phyloP scores from a whole-genome alignment of 1,140 invertebrate genomes.

The Teleopsis dalmanni region DNA sequence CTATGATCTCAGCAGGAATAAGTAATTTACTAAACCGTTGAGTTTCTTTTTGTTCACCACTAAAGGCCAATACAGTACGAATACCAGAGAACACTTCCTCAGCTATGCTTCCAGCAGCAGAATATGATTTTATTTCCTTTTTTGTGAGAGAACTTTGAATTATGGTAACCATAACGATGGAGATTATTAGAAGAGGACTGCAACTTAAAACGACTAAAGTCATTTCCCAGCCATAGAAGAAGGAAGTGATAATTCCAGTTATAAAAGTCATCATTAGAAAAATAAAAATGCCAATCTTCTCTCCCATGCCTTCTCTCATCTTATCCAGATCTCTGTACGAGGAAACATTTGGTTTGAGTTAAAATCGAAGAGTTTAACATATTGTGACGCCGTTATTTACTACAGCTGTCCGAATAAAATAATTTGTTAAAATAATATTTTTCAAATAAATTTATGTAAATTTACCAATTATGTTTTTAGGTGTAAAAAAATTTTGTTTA shows the following conservation, averaged over 20 bases:
- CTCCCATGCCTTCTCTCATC: slow-evolving; percentile 83
- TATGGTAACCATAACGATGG: slow-evolving; percentile 58
- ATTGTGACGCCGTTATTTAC: too few relatives aligned
- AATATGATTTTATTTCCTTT: slow-evolving; percentile 72
- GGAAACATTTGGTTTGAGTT: too few relatives aligned
- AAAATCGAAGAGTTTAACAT: too few relatives aligned
- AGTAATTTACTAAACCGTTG: slow-evolving; percentile 56
- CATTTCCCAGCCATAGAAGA: slow-evolving; percentile 83
- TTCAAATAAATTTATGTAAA: too few relatives aligned
- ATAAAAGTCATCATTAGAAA: slow-evolving; percentile 70
- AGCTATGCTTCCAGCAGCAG: slow-evolving; percentile 70
- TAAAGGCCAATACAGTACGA: slow-evolving; percentile 77
- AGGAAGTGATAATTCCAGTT: slow-evolving; percentile 68
- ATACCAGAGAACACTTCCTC: slow-evolving; percentile 80
- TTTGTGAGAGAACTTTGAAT: slow-evolving; percentile 64
- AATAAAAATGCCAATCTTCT: slow-evolving; percentile 79
- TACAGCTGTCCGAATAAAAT: too few relatives aligned
- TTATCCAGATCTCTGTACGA: slow-evolving; percentile 76
- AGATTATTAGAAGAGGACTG: slow-evolving; percentile 65
- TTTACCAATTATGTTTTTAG: too few relatives aligned
- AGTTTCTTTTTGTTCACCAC: slow-evolving; percentile 73
- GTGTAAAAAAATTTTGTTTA: too few relatives aligned
- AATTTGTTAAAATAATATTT: too few relatives aligned
- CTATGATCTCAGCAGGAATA: slow-evolving; percentile 56
- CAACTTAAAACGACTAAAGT: slow-evolving; percentile 78